These are phyloP conservation scores for Thaleichthys pacificus DNA, from an alignment of 2,797 vertebrate species.

Conservation along the genomic window DNA sequence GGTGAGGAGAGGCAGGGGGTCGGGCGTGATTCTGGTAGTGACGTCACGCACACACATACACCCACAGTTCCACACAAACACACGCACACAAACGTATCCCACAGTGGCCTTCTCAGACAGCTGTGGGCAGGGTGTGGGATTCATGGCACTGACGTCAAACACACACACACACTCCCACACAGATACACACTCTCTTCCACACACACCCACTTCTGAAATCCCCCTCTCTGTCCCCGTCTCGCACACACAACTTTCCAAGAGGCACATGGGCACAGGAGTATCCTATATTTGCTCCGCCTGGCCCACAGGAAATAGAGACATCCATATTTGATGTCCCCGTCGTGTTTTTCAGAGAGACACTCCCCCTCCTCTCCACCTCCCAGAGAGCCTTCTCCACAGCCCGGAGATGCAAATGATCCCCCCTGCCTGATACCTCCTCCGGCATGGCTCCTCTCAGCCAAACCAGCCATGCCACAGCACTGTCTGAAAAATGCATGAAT, in stretches of 20 bases:
- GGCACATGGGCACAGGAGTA: background rate
- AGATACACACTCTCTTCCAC: background rate
- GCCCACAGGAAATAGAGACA: constrained; percentile 57
- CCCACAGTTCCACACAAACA: constrained; percentile 14
- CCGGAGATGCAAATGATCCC: constrained; percentile 36
- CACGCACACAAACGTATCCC: constrained; percentile 15
- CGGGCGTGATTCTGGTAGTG: constrained; percentile 1
- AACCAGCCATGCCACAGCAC: constrained; percentile 1
- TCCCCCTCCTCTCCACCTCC: background rate
- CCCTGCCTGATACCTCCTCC: constrained; percentile 24
- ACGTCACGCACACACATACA: constrained; percentile 13
- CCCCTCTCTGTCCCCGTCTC: constrained; percentile 15
- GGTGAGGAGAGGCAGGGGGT: too few relatives aligned
- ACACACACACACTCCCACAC: constrained; percentile 26
- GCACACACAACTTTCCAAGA: constrained; percentile 6
- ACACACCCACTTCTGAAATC: background rate
- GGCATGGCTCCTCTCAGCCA: background rate
- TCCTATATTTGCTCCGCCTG: constrained; percentile 31
- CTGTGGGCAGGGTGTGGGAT: too few relatives aligned
- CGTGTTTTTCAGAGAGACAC: constrained; percentile 28
- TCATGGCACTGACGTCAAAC: constrained; percentile 22
- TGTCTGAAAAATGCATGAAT: constrained; percentile 43
- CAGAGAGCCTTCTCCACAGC: constrained; percentile 17
- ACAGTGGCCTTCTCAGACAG: too few relatives aligned
- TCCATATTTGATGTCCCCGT: constrained; percentile 67